Percentiles rank a stretch among this genome's conserved stretches.
These are phyloP conservation scores for Coendou prehensilis DNA, from an alignment of 2,797 vertebrate species.

Conservation along the genomic window DNA sequence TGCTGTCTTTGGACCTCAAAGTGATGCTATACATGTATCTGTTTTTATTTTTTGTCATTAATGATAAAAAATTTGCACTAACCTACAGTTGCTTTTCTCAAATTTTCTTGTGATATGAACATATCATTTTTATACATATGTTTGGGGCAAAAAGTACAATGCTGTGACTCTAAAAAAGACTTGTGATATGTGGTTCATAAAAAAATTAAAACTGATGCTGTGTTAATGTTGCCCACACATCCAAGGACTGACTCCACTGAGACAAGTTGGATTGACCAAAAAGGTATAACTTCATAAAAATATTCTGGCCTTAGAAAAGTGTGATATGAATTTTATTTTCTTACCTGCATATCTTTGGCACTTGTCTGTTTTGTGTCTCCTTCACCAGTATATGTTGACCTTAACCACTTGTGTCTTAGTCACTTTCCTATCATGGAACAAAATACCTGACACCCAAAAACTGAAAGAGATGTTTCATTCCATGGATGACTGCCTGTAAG, in stretches of 20 bases:
- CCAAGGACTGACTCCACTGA: background rate
- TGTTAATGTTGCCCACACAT: rapidly evolving
- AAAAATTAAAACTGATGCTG: background rate
- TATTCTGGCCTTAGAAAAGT: background rate
- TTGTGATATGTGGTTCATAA: background rate
- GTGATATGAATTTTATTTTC: background rate
- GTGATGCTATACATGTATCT: background rate
- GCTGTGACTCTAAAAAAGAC: background rate
- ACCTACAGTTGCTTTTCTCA: background rate
- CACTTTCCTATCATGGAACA: background rate
- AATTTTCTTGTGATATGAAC: background rate
- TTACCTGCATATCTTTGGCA: background rate
- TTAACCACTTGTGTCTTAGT: background rate
- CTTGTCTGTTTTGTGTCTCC: background rate
- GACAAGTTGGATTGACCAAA: background rate
- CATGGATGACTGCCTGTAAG: background rate
- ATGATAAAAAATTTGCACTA: background rate
- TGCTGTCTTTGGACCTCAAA: background rate
- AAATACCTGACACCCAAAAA: background rate
- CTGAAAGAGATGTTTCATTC: background rate
- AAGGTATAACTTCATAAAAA: background rate
- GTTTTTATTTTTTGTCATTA: background rate
- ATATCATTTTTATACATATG: background rate
- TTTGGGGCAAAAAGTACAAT: background rate
- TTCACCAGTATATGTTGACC: background rate